These are phyloP conservation scores for Neolamprologus devosi DNA, from an alignment of 2,113 vertebrate species.

Conservation along the genomic window DNA sequence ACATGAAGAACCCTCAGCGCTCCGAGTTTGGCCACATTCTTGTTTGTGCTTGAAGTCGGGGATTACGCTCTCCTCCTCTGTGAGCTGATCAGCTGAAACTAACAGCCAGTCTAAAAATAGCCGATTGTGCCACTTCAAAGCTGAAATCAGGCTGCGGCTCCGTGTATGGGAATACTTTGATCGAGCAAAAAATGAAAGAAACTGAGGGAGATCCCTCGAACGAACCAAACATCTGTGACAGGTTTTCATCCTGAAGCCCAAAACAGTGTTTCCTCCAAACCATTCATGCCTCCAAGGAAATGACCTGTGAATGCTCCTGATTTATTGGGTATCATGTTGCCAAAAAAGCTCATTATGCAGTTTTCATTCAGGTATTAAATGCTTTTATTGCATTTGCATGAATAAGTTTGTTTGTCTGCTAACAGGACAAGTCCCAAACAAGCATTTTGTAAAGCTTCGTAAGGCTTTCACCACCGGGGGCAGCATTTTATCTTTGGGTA, in stretches of 20 bases:
- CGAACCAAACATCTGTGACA: background rate
- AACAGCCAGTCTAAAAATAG: background rate
- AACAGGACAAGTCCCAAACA: background rate
- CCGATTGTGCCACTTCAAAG: background rate
- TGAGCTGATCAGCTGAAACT: background rate
- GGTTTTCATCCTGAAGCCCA: background rate
- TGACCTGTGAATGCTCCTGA: background rate
- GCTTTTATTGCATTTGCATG: rapidly evolving
- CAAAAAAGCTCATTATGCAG: background rate
- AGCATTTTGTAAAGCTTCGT: background rate
- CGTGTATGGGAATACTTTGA: background rate
- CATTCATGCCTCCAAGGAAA: no score
- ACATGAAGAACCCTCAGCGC: background rate
- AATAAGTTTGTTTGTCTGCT: background rate
- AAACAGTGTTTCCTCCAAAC: background rate
- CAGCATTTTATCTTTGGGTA: background rate
- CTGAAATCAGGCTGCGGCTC: background rate
- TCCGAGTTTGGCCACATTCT: background rate
- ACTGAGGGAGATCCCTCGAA: rapidly evolving
- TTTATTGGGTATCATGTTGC: background rate
- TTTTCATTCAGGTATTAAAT: background rate
- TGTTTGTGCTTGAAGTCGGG: background rate
- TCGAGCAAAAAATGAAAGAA: background rate
- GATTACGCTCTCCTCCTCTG: background rate
- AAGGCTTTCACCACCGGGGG: background rate